Evolutionary conservation across 2,888 invertebrate species (phyloP), one percentile per base, ranked within the genome.

Genomic region (Dicyrtomina minuta): DNA sequence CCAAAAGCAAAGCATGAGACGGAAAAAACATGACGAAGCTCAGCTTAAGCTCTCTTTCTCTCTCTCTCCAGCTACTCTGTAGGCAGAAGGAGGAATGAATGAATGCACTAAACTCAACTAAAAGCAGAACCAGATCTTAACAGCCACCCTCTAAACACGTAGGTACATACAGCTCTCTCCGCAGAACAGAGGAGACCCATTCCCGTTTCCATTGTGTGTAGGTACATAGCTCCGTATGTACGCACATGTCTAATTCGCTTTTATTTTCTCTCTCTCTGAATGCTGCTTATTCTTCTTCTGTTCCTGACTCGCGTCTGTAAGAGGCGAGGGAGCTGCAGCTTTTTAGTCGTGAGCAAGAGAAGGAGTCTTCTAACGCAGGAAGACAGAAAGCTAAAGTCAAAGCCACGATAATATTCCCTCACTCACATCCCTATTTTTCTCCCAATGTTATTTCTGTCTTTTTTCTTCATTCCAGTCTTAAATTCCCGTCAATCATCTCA

Each of bases 401-500:
- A 71, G 44, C 68, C 67, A 71, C 68, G 71, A 71, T 71, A 71
- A 71, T 68, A 65, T 65, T 64, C 65, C 17, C 33, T 65, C 65
- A 44, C 60, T 41, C 51, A 17, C 68, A 59, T 49, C n/a, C 49
- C 58, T 66, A 68, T 68, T 68, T 68, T 60, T 68, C 68, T 68
- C 51, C 49, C 55, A 65, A n/a, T 65, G 65, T 68, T 68, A 60
- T 62, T 64, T 60, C 69, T 72, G 68, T 69, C 69, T 66, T 69
- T 68, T 68, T 67, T 69, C 56, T 58, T 41, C 58, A 51, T 59
- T 70, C 70, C 26, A 24, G 60, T 61, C 72, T 70, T 70, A 72
- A 70, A 72, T 70, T 72, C 70, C 67, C 72, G 72, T 72, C 72
- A 72, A 72, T 72, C 72, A 72, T 72, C 72, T 70, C 65, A 61